Evolutionary conservation across 2,888 invertebrate genomes (phyloP), one percentile per base, ranked within the genome.

Genomic region (Latheticus oryzae): DNA sequence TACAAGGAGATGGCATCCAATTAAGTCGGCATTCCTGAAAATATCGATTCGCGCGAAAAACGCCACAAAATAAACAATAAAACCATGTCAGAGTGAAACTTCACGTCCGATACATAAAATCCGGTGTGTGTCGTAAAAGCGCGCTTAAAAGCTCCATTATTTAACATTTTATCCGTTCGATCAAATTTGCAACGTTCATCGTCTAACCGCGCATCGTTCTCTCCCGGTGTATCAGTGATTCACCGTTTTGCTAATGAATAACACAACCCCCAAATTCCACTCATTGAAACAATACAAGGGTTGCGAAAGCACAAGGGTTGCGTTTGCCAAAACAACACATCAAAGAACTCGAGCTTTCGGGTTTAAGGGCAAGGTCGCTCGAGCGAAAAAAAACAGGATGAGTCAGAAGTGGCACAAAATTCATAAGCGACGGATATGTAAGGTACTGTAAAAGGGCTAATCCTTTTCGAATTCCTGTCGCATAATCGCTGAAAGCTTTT

Each of bases 281-380:
- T 16, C n/a, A 33, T 13, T 33, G 51, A 17, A 19, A 19, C 21
- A 19, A 8, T 8, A 59, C 55, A 48, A 61, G 66, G 66, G 65
- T 65, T 65, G 64, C 65, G 64, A 63, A 63, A 54, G 57, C 52
- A 38, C 52, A 38, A 35, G 16, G 23, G 24, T 24, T 8, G 19
- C 32, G 17, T 30, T 16, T 16, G 28, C 8, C 30, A 9, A 45
- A 45, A 19, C 24, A 45, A 45, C n/a, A n/a, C n/a, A n/a, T n/a
- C n/a, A n/a, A 16, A 43, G 16, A 13, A 24, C 9, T 24, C 33
- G 15, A 15, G 9, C n/a, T n/a, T n/a, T n/a, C n/a, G n/a, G n/a
- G n/a, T n/a, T n/a, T n/a, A 24, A n/a, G 24, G 24, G 2, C 24
- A 24, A 24, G 24, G 24, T 24, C 24, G 24, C n/a, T 24, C 9